Conservation (phyloP, 2,113 vertebrate species). For the Chaetodon auriga region DNA sequence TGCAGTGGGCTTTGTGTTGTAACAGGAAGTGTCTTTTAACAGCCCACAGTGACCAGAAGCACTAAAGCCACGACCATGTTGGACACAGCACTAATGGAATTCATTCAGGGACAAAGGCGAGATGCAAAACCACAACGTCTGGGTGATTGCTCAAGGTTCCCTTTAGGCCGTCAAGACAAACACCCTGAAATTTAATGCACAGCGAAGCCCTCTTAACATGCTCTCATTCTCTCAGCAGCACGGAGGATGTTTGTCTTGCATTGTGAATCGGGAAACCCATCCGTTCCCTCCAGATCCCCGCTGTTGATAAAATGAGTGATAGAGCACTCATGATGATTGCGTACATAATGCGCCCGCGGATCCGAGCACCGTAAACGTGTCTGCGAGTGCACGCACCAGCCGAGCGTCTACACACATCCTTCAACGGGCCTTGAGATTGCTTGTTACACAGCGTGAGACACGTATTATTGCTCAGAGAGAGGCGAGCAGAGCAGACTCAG, state of each 20-base stretch:
- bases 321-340: neutral
- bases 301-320: conserved; percentile 37
- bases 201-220: neutral
- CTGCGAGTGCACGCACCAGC: neutral
- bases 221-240: conserved; percentile 10
- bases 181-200: conserved; percentile 18
- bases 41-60: conserved; percentile 20
- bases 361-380: neutral
- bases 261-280: conserved; percentile 37
- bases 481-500: neutral
- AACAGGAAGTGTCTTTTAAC: conserved; percentile 35
- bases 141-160: conserved; percentile 31
- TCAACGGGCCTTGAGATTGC: neutral
- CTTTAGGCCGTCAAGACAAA: conserved; percentile 6
- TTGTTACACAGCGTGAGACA: neutral
- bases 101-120: conserved; percentile 35
- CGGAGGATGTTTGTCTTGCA: neutral
- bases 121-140: conserved; percentile 38
- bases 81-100: conserved; percentile 48
- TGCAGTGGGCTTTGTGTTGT: conserved; percentile 7
- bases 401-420: neutral
- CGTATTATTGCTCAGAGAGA: neutral
- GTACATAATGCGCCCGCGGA: conserved; percentile 5
- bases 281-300: conserved; percentile 49
- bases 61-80: conserved; percentile 23